These are phyloP conservation scores for Thyatira batis DNA, from an alignment of 2,888 invertebrate genomes.

Conservation along the genomic window DNA sequence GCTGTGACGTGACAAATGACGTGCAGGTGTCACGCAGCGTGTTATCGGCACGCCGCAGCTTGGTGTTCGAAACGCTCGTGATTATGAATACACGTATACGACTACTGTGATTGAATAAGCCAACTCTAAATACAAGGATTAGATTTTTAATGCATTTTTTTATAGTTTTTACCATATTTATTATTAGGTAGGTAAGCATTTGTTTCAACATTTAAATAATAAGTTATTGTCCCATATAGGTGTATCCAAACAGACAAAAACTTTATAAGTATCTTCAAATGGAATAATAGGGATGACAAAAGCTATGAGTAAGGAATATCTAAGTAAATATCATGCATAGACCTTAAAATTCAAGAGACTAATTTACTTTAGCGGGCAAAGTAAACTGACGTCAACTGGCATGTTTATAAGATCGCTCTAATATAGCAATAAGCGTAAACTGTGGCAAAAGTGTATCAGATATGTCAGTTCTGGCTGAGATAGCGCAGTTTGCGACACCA, in stretches of 20 bases:
- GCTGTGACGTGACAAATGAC: constrained; percentile 72
- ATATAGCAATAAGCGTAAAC: constrained; percentile 4
- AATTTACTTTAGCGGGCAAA: not conserved
- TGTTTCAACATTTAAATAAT: no score
- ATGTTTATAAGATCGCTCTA: constrained; percentile 3
- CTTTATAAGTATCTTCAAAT: no score
- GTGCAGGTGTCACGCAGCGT: constrained; percentile 65
- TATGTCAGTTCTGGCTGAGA: constrained; percentile 27
- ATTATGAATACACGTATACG: constrained; percentile 27
- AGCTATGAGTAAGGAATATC: not conserved
- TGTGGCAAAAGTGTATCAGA: constrained; percentile 22
- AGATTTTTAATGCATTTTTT: not conserved
- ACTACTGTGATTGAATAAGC: constrained; percentile 18
- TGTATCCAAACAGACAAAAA: no score
- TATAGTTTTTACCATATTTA: no score
- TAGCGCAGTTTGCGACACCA: constrained; percentile 35
- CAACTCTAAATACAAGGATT: not conserved
- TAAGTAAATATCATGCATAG: no score
- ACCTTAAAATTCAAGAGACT: not conserved
- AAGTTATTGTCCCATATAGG: no score
- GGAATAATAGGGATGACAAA: not conserved
- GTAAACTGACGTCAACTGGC: not conserved
- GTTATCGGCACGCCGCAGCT: constrained; percentile 51
- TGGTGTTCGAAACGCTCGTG: constrained; percentile 25
- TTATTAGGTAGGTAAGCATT: no score